Evolutionary conservation across 2,113 vertebrate species (phyloP), one percentile per base, ranked within the genome.

Genomic region (Xiphias gladius): DNA sequence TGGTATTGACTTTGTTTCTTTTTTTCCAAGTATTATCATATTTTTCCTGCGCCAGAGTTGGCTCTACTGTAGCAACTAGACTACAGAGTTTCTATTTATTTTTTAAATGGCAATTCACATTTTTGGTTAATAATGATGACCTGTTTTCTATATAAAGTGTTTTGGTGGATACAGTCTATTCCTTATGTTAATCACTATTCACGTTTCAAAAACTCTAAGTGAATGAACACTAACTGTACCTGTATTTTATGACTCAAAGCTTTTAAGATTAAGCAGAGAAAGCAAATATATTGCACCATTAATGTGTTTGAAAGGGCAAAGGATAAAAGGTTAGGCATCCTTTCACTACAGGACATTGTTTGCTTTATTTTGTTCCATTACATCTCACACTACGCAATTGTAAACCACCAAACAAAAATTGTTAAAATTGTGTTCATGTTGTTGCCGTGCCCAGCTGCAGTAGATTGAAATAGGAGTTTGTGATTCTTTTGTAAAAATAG

Each of bases 391-490:
- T 59, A 77, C 58, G 66, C 73, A 62, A 80, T 57, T 66, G 55
- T 81, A 64, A 86, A 75, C 74, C 76, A 70, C 61, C 69, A 63
- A 84, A 76, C 90, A 88, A 69, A 79, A n/a, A n/a, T n/a, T n/a
- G n/a, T n/a, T n/a, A 12, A 64, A n/a, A 7, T 1, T 57, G 19
- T 63, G 24, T 32, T n/a, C 17, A 73, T 35, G 20, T 72, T 32
- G 20, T 57, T 41, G 17, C 13, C 39, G 4, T 66, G 26, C 61
- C 41, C 24, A 41, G 32, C 4, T 39, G 11, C 41, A 43, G 13
- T 16, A 61, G 14, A 32, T 46, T 32, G 6, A 57, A 37, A 1
- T 48, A 14, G 0, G 30, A 67, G 17, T 43, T 13, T 62, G 43
- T 69, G 24, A 19, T 68, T 52, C 2, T 24, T 37, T 39, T 24